Conservation (phyloP, 2,888 invertebrate genomes). For the Tiliacea citrago region DNA sequence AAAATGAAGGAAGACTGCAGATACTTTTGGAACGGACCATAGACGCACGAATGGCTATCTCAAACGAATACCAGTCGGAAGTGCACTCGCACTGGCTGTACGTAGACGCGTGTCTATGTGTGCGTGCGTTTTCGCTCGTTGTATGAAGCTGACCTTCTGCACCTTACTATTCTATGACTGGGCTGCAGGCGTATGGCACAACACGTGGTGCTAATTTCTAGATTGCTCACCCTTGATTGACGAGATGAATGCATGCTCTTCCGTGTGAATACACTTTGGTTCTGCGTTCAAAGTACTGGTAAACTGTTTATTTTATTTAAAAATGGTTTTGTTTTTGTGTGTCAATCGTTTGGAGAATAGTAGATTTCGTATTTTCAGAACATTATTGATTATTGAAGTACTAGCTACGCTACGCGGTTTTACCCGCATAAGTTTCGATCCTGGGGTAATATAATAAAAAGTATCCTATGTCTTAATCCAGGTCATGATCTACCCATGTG, state of each 20-base stretch:
- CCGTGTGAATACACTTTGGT: conserved; percentile 4
- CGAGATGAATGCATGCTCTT: conserved; percentile 19
- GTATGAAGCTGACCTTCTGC: neutral
- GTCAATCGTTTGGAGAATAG: neutral
- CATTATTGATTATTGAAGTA: neutral
- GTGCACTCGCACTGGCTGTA: neutral
- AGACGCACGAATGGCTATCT: neutral
- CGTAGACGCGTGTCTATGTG: neutral
- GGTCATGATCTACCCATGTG: no score
- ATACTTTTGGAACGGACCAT: neutral
- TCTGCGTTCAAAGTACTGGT: conserved; percentile 6
- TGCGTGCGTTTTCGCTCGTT: neutral
- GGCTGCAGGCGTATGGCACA: conserved; percentile 4
- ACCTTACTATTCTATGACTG: neutral
- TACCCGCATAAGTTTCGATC: no score
- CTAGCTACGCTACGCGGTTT: no score
- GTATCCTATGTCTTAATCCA: no score
- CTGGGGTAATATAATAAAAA: no score
- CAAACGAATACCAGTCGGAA: neutral
- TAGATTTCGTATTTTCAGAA: neutral
- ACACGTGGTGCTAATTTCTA: conserved; percentile 19
- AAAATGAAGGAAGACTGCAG: neutral
- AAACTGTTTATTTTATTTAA: neutral
- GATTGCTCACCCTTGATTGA: conserved; percentile 19
- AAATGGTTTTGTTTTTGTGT: neutral